Base-by-base conservation (phyloP, 2,113 vertebrate genomes). In the Pyxicephalus adspersus region DNA sequence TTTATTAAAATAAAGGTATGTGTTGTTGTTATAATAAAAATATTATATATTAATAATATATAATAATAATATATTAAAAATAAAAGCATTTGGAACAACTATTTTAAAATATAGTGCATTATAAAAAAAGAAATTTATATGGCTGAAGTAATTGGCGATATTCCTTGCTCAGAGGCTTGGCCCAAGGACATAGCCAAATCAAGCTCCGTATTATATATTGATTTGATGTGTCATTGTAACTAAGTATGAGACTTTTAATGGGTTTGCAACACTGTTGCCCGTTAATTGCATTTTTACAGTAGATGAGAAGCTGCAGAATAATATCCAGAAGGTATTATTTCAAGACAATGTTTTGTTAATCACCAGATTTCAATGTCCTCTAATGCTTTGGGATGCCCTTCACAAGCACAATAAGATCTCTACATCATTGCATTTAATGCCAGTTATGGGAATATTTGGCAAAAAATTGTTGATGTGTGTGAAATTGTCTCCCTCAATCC, bases 381-480 rank as follows among this genome's bases (percentile, higher is more conserved):
- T 54, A 22, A 28, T 55, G 68, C 45, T 15, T 64, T 29, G 31
- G 11, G 20, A 73, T 81, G 70, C 54, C 68, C 58, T 81, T 81
- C n/a, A 64, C 29, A 73, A 81, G 73, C 51, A 57, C 58, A 58
- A 15, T 23, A 55, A 38, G 76, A 54, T 72, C 25, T 72, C 68
- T 72, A 54, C 67, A 70, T 63, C 54, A 71, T 25, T 81, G 68
- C 68, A 64, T 73, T 80, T 73, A 73, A 64, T 81, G 31, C 34
- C 57, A 72, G 57, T 25, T 38, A 29, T 31, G 66, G 78, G 66
- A 80, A 72, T 72, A 64, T 31, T 64, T 28, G 45, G 28, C 55
- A 80, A 72, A 80, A 64, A 80, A 64, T 54, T 54, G 57, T 72
- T 81, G 50, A 72, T 52, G 68, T 81, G 79, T 70, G 38, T 72